A percentile compares a stretch with the other conserved stretches of the same genome.
Conservation (phyloP, 2,888 invertebrate genomes). For the Schrankia costaestrigalis region DNA sequence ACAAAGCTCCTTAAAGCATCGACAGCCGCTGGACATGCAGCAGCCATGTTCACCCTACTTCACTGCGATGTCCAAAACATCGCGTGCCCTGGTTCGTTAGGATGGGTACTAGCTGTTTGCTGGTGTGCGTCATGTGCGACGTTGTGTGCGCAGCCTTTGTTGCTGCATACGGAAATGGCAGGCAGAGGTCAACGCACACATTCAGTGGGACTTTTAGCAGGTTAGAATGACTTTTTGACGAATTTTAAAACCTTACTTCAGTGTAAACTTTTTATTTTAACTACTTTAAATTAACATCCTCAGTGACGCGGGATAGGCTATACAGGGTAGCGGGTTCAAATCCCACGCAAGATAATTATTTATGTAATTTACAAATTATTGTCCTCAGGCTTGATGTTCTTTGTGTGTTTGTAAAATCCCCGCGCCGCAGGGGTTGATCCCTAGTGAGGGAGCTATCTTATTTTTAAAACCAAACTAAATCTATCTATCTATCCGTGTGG, state of each 20-base stretch:
- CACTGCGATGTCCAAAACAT: constrained; percentile 67
- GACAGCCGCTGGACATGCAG: constrained; percentile 65
- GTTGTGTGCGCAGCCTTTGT: constrained; percentile 85
- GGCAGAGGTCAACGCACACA: constrained; percentile 82
- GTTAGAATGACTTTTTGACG: constrained; percentile 43
- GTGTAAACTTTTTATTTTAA: background rate
- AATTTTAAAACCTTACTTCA: background rate
- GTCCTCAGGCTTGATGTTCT: too few relatives aligned
- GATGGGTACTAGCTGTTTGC: constrained; percentile 86
- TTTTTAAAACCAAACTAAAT: too few relatives aligned
- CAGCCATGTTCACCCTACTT: constrained; percentile 58
- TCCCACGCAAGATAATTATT: too few relatives aligned
- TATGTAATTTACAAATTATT: too few relatives aligned
- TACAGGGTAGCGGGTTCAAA: too few relatives aligned
- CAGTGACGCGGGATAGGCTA: too few relatives aligned
- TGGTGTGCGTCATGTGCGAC: constrained; percentile 85
- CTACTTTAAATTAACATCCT: background rate
- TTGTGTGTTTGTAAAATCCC: background rate
- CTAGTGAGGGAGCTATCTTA: too few relatives aligned
- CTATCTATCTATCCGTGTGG: too few relatives aligned
- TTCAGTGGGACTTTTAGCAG: constrained; percentile 85
- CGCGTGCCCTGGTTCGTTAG: constrained; percentile 79
- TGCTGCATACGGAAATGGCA: constrained; percentile 86
- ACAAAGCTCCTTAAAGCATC: constrained; percentile 59
- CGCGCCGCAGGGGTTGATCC: too few relatives aligned